Base-by-base conservation (phyloP, 2,797 vertebrate genomes). In the Discoglossus pictus region DNA sequence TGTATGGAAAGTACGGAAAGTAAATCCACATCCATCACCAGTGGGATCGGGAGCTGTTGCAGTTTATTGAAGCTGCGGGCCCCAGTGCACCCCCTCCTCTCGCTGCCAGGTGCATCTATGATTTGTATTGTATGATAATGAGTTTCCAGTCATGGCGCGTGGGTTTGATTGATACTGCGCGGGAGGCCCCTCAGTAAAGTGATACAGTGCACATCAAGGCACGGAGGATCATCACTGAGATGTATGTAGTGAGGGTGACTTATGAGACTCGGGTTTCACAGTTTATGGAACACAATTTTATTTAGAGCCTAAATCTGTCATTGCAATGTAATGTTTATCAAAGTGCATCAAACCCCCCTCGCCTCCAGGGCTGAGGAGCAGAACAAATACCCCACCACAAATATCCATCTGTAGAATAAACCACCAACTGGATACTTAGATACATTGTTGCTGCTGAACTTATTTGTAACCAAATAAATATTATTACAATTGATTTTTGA, bases 271-370 rank as follows among this genome's bases (percentile, higher is more conserved):
- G 85, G n/a, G 85, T 86, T 86, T 86, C 83, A 80, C 80, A 84
- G 79, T 85, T 89, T 86, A 83, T 78, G 75, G 82, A 81, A 84
- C 82, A 82, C 83, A 83, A 83, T 89, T 86, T 83, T 80, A 84
- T 81, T 89, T 86, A 84, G 78, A 80, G 78, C 75, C 61, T 34
- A 82, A 86, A 89, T 84, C 84, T 86, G 83, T 89, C 87, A 86
- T 72, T 78, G 78, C 69, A 66, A n/a, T n/a, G 74, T 72, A 76
- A 84, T 88, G 85, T 89, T 88, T 87, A 88, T 87, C 76, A 76
- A 81, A 83, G 83, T 44, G 61, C 64, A 81, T 74, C 75, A 76
- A 73, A 53, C 35, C 24, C 16, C 17, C 62, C 60, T 75, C 71
- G 72, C 55, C 52, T n/a, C n/a, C n/a, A n/a, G n/a, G n/a, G n/a